phyloP scores from a whole-genome alignment of 2,888 invertebrate genomes.

The Ectemnius lituratus region DNA sequence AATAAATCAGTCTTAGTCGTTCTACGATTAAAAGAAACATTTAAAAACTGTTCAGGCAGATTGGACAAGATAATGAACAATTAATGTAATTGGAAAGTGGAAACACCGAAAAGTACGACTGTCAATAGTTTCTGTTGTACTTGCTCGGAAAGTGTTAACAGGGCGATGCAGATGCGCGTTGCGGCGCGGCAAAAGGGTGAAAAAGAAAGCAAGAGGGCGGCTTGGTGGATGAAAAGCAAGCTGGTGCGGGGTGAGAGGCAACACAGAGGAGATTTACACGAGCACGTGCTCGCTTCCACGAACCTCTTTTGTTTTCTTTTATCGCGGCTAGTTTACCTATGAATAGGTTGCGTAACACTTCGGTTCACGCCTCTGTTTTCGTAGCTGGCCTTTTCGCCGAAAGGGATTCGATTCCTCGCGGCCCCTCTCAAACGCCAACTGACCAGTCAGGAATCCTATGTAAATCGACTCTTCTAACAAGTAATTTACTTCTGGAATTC shows the following conservation, averaged over 20 bases:
- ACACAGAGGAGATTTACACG: constrained; percentile 40
- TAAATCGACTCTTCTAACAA: neutral
- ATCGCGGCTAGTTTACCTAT: constrained; percentile 35
- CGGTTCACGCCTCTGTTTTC: constrained; percentile 55
- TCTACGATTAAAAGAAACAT: no score
- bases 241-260: constrained; percentile 18
- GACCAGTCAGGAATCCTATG: constrained; percentile 15
- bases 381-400: constrained; percentile 65
- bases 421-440: constrained; percentile 11
- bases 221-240: constrained; percentile 11
- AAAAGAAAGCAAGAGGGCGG: constrained; percentile 2
- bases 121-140: no score
- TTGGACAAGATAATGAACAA: no score
- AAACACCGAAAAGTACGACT: no score
- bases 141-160: neutral
- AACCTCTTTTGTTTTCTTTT: constrained; percentile 54
- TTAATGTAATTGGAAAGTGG: no score
- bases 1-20: no score
- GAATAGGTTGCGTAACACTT: constrained; percentile 63
- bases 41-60: no score
- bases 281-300: constrained; percentile 60
- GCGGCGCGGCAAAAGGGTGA: neutral
- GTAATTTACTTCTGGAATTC: no score
- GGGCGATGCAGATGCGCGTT: neutral
- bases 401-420: constrained; percentile 56